These are phyloP conservation scores for Pipistrellus kuhlii DNA, from an alignment of 2,797 vertebrate species.

Conservation along the genomic window DNA sequence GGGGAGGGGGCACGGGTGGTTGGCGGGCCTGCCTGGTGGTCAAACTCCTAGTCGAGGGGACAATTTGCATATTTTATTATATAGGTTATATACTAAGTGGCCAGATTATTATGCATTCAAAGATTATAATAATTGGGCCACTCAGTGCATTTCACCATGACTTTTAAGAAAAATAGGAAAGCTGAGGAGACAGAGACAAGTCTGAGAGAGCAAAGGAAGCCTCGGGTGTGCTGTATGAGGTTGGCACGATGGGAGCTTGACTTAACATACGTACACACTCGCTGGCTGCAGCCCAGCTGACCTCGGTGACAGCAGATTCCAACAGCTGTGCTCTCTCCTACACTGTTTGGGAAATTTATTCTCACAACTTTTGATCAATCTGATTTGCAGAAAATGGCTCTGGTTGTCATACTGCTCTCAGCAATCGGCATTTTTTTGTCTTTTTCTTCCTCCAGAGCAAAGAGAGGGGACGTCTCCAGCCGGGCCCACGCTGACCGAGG, in stretches of 20 bases:
- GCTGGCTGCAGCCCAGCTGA: not conserved
- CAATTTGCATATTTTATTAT: too few species aligned
- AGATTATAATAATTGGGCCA: too few species aligned
- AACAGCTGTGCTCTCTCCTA: not conserved
- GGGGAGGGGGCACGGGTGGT: too few species aligned
- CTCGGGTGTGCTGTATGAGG: not conserved
- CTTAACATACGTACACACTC: accelerated
- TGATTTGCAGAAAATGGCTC: not conserved
- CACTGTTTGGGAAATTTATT: not conserved
- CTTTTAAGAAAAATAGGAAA: not conserved
- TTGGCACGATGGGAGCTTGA: not conserved
- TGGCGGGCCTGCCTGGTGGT: too few species aligned
- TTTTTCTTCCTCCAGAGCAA: constrained; percentile 85
- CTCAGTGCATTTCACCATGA: not conserved
- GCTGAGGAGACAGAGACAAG: not conserved
- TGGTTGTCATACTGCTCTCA: not conserved
- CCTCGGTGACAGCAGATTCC: not conserved
- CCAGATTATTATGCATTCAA: too few species aligned
- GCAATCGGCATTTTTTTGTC: constrained; percentile 41
- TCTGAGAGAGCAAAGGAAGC: not conserved
- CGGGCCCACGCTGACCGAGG: constrained; percentile 82
- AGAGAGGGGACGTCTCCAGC: constrained; percentile 86
- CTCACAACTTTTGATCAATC: not conserved
- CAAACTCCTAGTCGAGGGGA: too few species aligned
- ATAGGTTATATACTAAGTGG: too few species aligned